Evolutionary conservation across 2,888 invertebrate species (phyloP), one percentile per base, ranked within the genome.

Genomic region (Timandra comae): DNA sequence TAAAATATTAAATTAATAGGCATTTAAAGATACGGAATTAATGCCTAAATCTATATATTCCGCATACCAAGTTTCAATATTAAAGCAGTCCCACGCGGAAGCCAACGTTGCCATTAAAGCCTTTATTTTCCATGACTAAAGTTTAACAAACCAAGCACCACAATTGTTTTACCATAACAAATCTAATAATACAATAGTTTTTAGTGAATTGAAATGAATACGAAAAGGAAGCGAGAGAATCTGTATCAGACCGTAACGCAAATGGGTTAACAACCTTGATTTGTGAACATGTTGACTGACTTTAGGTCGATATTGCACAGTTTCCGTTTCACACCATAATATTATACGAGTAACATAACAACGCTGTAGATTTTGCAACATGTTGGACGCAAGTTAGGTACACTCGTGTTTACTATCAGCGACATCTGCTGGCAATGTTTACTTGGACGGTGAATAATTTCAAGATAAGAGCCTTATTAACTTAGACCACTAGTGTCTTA

Each of bases 261-360:
- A 72, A 73, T 74, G 63, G 78, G 79, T 79, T 75, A 80, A 77
- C 71, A 78, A 80, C 79, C 80, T 79, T 77, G 66, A 73, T 74
- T 71, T 69, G 64, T 75, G 48, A 63, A 60, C 58, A 56, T 58
- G 62, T 52, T 65, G 61, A 63, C 55, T 65, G 59, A 56, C 54
- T 63, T 56, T 55, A 54, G 48, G 52, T 46, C 38, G 37, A 46
- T 52, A 60, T 59, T 56, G 53, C 60, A 59, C 53, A 54, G 49
- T 56, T 44, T 50, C 43, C 45, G 41, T 46, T 46, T 35, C 27
- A 42, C 40, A 41, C 43, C 35, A 38, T 45, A 45, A 41, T 35
- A 37, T 29, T 24, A 24, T 4, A 7, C 9, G 7, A 7, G 11
- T 10, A 24, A 24, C 9, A 9, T 9, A 24, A 9, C n/a, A n/a